phyloP scores from a whole-genome alignment of 2,888 invertebrate species.

The Cantharis flavilabris region DNA sequence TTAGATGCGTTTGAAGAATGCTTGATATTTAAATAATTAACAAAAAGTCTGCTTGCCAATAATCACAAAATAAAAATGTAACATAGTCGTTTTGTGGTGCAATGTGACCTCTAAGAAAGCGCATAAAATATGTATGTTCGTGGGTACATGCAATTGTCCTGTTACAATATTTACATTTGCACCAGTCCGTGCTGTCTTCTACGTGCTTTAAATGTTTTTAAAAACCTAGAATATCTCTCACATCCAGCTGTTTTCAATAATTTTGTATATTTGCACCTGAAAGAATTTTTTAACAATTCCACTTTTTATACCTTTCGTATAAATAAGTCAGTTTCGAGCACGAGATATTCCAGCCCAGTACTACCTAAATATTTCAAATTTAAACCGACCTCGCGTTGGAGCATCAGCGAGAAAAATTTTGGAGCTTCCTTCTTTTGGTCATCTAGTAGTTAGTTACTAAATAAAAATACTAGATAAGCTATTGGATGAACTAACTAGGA shows the following conservation, averaged over 20 bases:
- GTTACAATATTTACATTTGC: constrained; percentile 31
- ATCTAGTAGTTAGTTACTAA: not conserved
- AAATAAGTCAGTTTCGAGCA: not conserved
- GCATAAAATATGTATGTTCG: constrained; percentile 23
- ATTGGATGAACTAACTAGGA: not conserved
- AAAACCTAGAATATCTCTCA: constrained; percentile 12
- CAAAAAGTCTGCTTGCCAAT: constrained; percentile 3
- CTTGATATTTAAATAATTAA: not conserved
- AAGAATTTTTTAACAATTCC: not conserved
- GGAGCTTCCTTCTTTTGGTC: not conserved
- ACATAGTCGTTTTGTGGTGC: constrained; percentile 15
- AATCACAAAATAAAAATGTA: constrained; percentile 8
- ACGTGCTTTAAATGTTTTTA: constrained; percentile 20
- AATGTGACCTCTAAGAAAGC: constrained; percentile 19
- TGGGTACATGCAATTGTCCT: constrained; percentile 33
- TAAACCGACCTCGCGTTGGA: not conserved
- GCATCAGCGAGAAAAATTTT: not conserved
- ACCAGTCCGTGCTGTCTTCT: constrained; percentile 20
- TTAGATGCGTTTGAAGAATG: not conserved
- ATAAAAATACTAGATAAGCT: not conserved
- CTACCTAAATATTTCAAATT: not conserved
- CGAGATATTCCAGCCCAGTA: not conserved
- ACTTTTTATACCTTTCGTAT: not conserved
- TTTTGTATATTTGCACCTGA: not conserved
- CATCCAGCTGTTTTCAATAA: not conserved